Evolutionary conservation across 2,888 invertebrate genomes (phyloP), one percentile per base, ranked within the genome.

Genomic region (Ypsolopha sequella): DNA sequence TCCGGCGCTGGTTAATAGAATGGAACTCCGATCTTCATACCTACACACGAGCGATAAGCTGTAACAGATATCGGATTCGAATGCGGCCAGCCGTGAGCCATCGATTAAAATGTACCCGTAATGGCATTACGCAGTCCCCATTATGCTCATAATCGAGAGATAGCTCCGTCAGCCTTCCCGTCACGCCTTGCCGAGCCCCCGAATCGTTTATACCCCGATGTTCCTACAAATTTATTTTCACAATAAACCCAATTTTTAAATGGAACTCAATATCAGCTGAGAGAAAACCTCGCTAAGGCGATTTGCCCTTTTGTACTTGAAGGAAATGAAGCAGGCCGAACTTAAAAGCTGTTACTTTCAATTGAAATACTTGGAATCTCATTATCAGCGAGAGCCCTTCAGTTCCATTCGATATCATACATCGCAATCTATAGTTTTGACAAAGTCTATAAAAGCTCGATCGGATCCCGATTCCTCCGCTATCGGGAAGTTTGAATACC

Each of bases 51-150:
- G 35, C 13, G 35, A 50, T 50, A 51, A 51, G 51, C 51, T 46
- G 39, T 41, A 46, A 51, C 41, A 50, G 44, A 51, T 46, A 68
- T 61, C 65, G 65, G 64, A 64, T 71, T 68, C 63, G 63, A 64
- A 65, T 65, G 63, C 72, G 67, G 62, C 70, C 68, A 70, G 69
- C 75, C 70, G 73, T 71, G 67, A 70, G 66, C 65, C 64, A 65
- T 72, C 73, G 74, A 77, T 78, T 79, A 77, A 72, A 76, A 74
- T 71, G 66, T 73, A 68, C 73, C 71, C 70, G 68, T 74, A 78
- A 76, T 73, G 70, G 67, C 74, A 73, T 79, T 76, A 75, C 67
- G 66, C 63, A 60, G 66, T 59, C 45, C 49, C 63, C 64, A 61
- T 65, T 62, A 61, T 66, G 65, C 65, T 66, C 64, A 63, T 65